Base-by-base conservation (phyloP, 2,797 vertebrate genomes). In the Argentina silus region DNA sequence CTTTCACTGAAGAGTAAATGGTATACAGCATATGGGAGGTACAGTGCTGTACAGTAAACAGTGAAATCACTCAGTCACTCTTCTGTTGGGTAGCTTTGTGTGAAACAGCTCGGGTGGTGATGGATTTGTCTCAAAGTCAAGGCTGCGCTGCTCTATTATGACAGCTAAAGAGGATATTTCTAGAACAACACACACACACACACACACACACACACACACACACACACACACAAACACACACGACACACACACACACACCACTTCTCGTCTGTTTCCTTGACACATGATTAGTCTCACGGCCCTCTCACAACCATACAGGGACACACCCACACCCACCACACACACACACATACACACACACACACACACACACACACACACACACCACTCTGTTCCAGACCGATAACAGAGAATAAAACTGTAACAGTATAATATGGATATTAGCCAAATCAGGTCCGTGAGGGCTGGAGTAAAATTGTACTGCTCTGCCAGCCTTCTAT, bases 161-260 rank as follows among this genome's bases (percentile, higher is more conserved):
- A 68, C 71, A 63, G 43, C 66, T 45, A 70, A 17, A 83, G 74
- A 50, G 50, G 67, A 48, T 21, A 10, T 48, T 19, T 12, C 15
- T 14, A 53, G 14, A 53, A 21, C 21, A 2, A 67, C 48, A 53
- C 23, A 23, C 27, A 50, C 48, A 50, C 48, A 67, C 1, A 51
- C 47, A 12, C 4, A 21, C 47, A 53, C 65, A 2, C 67, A 81
- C 17, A n/a, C 70, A 70, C 74, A 82, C 59, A 78, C 74, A 80
- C 82, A 78, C 48, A 80, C 78, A 48, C 61, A 67, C 1, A 51
- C 47, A 12, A 3, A 21, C 47, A 53, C 65, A 2, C 67, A 81
- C 17, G n/a, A n/a, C 70, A 70, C 74, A 82, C 59, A 78, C 74
- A 80, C 82, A 78, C 48, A 80, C 78, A 48, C 61, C 65, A 53